Percentiles rank a stretch among this genome's conserved stretches.
Evolutionary conservation across 2,888 invertebrate genomes (phyloP).

Genomic region (Gisinianus flammeolus): DNA sequence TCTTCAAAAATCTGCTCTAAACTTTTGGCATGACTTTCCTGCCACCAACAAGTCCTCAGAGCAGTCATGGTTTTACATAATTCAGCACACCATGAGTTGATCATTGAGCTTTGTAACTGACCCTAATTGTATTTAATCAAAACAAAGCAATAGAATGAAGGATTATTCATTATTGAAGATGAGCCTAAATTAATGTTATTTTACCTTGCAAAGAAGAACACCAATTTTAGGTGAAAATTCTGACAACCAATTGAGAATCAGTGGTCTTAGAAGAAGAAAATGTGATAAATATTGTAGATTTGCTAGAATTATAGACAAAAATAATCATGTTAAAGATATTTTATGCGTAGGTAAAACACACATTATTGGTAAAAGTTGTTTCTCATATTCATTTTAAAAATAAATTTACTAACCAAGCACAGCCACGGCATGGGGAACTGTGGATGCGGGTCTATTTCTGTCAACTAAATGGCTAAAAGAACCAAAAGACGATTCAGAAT

Average conservation of each 20-base stretch:
- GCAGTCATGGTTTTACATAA: slow-evolving; percentile 57
- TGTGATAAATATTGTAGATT: slow-evolving; percentile 54
- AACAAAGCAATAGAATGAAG: neutral
- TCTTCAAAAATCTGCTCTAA: slow-evolving; percentile 6
- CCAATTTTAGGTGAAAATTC: slow-evolving; percentile 58
- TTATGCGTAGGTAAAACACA: too few relatives aligned
- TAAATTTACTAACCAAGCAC: too few relatives aligned
- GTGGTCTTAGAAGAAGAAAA: slow-evolving; percentile 54
- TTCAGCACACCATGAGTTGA: slow-evolving; percentile 59
- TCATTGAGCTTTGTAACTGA: slow-evolving; percentile 57
- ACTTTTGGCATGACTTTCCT: slow-evolving; percentile 24
- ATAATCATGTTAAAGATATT: too few relatives aligned
- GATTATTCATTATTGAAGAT: neutral
- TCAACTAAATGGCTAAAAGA: slow-evolving; percentile 37
- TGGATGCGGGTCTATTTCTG: slow-evolving; percentile 50
- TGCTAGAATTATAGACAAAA: too few relatives aligned
- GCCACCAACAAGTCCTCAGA: slow-evolving; percentile 54
- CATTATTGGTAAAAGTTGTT: too few relatives aligned
- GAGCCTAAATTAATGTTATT: neutral
- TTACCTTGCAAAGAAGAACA: slow-evolving; percentile 56
- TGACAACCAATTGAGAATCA: slow-evolving; percentile 53
- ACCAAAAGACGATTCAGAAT: neutral
- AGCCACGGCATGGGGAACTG: slow-evolving; percentile 57
- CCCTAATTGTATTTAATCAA: slow-evolving; percentile 40
- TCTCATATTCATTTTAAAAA: too few relatives aligned